A percentile compares a stretch with the other conserved stretches of the same genome.
These are phyloP conservation scores for Parnassius apollo DNA, from an alignment of 2,888 invertebrate species.

Conservation along the genomic window DNA sequence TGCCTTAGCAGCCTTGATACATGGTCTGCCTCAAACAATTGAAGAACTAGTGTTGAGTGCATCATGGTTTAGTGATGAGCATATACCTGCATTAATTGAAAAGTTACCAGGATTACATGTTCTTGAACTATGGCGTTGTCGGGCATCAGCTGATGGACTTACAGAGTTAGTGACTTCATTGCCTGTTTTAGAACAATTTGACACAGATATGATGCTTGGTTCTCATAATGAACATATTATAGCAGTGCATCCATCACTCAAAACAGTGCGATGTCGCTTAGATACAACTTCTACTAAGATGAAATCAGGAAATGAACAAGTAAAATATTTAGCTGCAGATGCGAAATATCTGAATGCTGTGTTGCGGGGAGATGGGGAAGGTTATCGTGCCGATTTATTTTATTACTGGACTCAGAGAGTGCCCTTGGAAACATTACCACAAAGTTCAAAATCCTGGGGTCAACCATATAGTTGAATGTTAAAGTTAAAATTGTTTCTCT, in stretches of 20 bases:
- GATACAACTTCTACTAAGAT: neutral
- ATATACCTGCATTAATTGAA: slow-evolving; percentile 27
- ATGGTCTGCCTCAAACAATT: slow-evolving; percentile 29
- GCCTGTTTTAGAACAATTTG: slow-evolving; percentile 28
- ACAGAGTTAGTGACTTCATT: slow-evolving; percentile 29
- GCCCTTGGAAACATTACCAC: slow-evolving; percentile 6
- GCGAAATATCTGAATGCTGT: slow-evolving; percentile 32
- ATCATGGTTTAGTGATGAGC: slow-evolving; percentile 35
- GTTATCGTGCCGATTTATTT: slow-evolving; percentile 38
- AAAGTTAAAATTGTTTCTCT: neutral
- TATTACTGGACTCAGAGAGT: slow-evolving; percentile 37
- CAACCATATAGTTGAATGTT: neutral
- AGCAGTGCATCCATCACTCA: slow-evolving; percentile 8
- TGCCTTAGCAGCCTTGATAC: slow-evolving; percentile 29
- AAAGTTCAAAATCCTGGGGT: neutral
- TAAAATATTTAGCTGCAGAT: slow-evolving; percentile 27
- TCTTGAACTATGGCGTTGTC: slow-evolving; percentile 39
- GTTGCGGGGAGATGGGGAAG: slow-evolving; percentile 39
- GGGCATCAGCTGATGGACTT: slow-evolving; percentile 26
- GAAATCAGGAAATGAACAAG: neutral
- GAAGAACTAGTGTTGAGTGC: slow-evolving; percentile 38
- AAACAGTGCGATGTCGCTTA: slow-evolving; percentile 27
- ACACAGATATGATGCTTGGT: slow-evolving; percentile 30
- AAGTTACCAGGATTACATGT: slow-evolving; percentile 30
- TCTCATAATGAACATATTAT: slow-evolving; percentile 7